phyloP scores from a whole-genome alignment of 2,797 vertebrate species.

The Lacerta viridis region DNA sequence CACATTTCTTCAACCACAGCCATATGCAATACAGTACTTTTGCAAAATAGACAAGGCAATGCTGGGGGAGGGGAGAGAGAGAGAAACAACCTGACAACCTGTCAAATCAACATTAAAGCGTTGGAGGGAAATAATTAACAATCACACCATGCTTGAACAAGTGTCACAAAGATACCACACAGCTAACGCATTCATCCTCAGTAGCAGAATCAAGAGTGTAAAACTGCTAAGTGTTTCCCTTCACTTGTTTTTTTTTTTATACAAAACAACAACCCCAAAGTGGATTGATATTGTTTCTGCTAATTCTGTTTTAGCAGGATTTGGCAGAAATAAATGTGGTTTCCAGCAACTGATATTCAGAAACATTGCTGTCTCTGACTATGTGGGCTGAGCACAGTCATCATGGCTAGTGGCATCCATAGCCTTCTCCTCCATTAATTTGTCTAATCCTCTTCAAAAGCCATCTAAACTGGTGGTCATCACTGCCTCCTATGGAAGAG shows the following conservation, averaged over 20 bases:
- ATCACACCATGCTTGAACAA: conserved; percentile 23
- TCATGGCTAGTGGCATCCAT: too few species aligned
- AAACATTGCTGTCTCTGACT: neutral
- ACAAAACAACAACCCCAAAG: neutral
- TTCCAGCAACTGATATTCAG: neutral
- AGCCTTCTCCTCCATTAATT: too few species aligned
- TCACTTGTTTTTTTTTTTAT: neutral
- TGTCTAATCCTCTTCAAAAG: too few species aligned
- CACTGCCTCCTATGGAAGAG: too few species aligned
- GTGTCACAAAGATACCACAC: conserved; percentile 45
- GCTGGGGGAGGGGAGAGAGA: neutral
- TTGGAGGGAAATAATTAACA: conserved; percentile 66
- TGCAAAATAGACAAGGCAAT: neutral
- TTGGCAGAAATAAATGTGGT: too few species aligned
- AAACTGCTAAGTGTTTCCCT: neutral
- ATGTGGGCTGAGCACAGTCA: neutral
- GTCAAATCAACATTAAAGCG: conserved; percentile 50
- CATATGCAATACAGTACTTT: neutral
- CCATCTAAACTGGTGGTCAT: too few species aligned
- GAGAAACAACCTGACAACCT: conserved; percentile 28
- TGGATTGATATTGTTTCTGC: neutral
- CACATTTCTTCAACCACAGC: conserved; percentile 1
- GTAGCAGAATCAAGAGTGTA: conserved; percentile 40
- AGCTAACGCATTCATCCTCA: conserved; percentile 41
- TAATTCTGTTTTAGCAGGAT: neutral